phyloP scores from a whole-genome alignment of 2,113 vertebrate species.

The Scomber japonicus region DNA sequence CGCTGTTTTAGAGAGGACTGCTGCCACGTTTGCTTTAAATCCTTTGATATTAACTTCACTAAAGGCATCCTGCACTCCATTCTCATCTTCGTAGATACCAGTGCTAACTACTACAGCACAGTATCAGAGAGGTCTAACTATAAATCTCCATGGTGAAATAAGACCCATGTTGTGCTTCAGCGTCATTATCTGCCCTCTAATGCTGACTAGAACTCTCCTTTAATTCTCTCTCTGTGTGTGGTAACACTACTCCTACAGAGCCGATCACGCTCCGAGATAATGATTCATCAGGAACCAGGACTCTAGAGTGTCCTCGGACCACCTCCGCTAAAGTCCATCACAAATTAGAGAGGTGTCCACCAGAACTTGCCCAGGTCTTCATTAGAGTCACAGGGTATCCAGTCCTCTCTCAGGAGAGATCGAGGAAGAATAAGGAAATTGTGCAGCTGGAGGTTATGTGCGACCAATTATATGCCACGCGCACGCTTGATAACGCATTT shows the following conservation, averaged over 20 bases:
- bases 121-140: not conserved
- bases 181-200: constrained; percentile 30
- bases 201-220: constrained; percentile 20
- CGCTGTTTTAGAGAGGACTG: constrained; percentile 28
- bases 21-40: not conserved
- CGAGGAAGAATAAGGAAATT: not conserved
- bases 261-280: constrained; percentile 24
- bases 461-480: constrained; percentile 27
- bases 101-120: constrained; percentile 9
- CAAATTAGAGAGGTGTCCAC: constrained; percentile 33
- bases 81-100: constrained; percentile 11
- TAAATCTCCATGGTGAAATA: constrained; percentile 16
- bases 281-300: constrained; percentile 40
- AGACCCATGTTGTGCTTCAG: constrained; percentile 6
- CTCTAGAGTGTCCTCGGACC: constrained; percentile 24
- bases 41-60: constrained; percentile 27
- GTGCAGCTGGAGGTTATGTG: constrained; percentile 18
- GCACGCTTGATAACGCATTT: constrained; percentile 29
- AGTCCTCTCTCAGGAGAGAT: constrained; percentile 6
- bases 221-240: constrained; percentile 16
- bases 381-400: constrained; percentile 14
- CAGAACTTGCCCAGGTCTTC: constrained; percentile 24
- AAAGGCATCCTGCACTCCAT: constrained; percentile 28
- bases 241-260: constrained; percentile 28
- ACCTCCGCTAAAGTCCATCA: constrained; percentile 3